These are phyloP conservation scores for Onychomys leucogaster DNA, from an alignment of 2,797 vertebrate species.

Conservation along the genomic window DNA sequence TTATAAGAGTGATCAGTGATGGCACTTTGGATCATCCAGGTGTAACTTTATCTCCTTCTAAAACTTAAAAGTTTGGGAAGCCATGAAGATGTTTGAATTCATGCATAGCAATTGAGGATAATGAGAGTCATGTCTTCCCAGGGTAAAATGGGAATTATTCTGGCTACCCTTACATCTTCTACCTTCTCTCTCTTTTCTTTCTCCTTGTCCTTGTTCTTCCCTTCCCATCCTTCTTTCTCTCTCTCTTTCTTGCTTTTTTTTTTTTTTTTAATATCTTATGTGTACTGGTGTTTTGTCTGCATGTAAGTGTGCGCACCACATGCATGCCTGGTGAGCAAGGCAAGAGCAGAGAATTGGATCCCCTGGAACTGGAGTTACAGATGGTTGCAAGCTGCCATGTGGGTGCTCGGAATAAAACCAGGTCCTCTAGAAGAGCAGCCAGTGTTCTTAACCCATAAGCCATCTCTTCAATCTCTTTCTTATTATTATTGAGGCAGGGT, in stretches of 20 bases:
- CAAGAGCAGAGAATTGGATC: background rate
- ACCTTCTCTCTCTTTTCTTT: too few relatives aligned
- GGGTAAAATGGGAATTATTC: background rate
- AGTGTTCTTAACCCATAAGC: background rate
- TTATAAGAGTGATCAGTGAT: conserved; percentile 3
- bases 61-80: background rate
- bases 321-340: background rate
- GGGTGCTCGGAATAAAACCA: background rate
- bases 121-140: background rate
- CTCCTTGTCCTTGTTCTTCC: too few relatives aligned
- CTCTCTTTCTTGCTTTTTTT: background rate
- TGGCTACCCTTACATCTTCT: background rate
- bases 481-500: background rate
- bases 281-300: background rate
- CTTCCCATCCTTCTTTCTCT: background rate
- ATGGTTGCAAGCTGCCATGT: background rate
- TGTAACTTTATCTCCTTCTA: background rate
- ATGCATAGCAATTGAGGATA: background rate
- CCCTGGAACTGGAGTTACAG: background rate
- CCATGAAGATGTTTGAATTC: background rate
- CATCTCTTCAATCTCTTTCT: background rate
- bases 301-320: background rate
- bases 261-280: background rate
- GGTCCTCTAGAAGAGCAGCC: background rate
- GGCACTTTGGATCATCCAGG: background rate